Base-by-base conservation (phyloP, 2,113 vertebrate species). In the Gnathochromis pfefferi region DNA sequence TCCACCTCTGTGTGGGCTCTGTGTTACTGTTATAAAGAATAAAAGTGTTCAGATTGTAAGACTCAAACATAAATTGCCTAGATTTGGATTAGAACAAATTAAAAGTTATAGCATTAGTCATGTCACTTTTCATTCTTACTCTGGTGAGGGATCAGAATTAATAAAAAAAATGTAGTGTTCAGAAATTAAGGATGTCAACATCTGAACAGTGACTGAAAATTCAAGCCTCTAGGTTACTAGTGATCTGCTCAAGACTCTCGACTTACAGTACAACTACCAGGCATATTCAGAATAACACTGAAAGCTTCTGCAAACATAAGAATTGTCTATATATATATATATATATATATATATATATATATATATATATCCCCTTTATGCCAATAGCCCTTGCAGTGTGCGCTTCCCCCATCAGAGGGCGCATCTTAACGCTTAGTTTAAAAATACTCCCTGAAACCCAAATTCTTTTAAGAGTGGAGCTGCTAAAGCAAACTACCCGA, bases 351-450 rank as follows among this genome's bases (percentile, higher is more conserved):
- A 3, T 49, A 3, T n/a, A 51, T n/a, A 51, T 6, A 53, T 4
- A 21, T 4, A 6, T 11, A 11, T 21, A 12, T 23, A 7, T 60
- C 7, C 9, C 16, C 7, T 12, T 47, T 11, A 23, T 51, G 26
- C 35, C 70, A 38, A 47, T 2, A 10, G 9, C 13, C 17, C 12
- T 7, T 91, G 94, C 83, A 85, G 11, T 81, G 13, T 2, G 7
- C 78, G 4, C 31, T 28, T 55, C 53, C 2, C 23, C 91, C 93
- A 68, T 47, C 51, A 89, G 94, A 84, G 88, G 92, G 89, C 94
- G 94, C 91, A 7, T 9, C 10, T 16, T 82, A 55, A 40, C 35
- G 53, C 47, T 58, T 57, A 79, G 19, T 31, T 70, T 16, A 17
- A 80, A 60, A 60, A 90, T 17, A 53, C 53, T 63, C 89, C 88